A percentile compares a stretch with the other conserved stretches of the same genome.
Evolutionary conservation across 2,113 vertebrate species (phyloP).

Genomic region (Oreochromis spilurus): DNA sequence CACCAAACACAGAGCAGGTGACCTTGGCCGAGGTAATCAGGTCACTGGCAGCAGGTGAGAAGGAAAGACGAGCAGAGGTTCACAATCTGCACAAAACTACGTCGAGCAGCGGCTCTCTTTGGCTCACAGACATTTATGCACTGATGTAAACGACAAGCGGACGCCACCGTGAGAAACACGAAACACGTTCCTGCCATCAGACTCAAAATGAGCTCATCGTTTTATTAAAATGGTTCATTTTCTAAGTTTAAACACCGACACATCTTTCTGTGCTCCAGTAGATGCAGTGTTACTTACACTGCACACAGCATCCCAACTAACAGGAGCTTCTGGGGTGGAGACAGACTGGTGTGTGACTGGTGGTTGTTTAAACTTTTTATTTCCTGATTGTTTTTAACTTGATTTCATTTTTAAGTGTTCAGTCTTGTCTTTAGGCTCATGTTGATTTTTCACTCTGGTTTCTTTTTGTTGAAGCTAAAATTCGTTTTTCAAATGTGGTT

Average conservation of each 20-base stretch:
- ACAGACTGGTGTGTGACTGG: background rate
- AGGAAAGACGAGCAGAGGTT: background rate
- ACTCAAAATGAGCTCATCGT: background rate
- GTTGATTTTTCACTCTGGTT: background rate
- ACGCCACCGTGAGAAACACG: background rate
- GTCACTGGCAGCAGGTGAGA: background rate
- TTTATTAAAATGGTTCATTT: background rate
- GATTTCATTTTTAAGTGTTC: background rate
- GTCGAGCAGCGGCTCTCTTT: background rate
- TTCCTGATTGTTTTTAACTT: background rate
- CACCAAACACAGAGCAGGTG: fast-evolving
- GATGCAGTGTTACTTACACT: background rate
- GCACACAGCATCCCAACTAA: background rate
- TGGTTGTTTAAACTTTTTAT: background rate
- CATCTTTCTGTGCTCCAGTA: background rate
- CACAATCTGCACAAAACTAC: background rate
- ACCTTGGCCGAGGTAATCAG: fast-evolving
- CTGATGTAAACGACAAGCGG: background rate
- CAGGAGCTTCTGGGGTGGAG: background rate
- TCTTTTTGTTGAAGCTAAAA: background rate
- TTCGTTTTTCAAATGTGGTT: fast-evolving
- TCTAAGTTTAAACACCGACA: background rate
- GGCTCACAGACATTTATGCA: background rate
- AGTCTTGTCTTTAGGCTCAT: background rate
- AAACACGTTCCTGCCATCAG: background rate